phyloP scores from a whole-genome alignment of 1,140 invertebrate species.

The Calliopsis andreniformis region DNA sequence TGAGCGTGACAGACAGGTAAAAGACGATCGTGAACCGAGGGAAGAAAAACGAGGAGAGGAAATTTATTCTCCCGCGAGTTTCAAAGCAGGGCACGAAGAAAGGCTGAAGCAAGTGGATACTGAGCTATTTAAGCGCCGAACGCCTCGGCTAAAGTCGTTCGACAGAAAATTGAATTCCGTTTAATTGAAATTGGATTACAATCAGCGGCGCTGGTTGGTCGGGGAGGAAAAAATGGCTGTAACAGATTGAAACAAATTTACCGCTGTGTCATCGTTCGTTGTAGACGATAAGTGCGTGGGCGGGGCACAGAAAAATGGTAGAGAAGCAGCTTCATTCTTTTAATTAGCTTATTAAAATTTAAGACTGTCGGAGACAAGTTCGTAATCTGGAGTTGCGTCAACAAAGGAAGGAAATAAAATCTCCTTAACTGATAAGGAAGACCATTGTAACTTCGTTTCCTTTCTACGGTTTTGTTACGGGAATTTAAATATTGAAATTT shows the following conservation, averaged over 20 bases:
- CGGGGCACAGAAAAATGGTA: no score
- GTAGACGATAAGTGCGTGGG: not conserved
- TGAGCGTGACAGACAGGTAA: no score
- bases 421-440: no score
- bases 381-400: no score
- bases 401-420: no score
- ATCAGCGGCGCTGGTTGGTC: not conserved
- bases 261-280: not conserved
- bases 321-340: not conserved
- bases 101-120: not conserved
- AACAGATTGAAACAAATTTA: not conserved
- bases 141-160: not conserved
- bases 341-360: not conserved
- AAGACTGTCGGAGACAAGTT: no score
- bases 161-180: conserved; percentile 26
- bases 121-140: not conserved
- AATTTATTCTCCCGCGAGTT: not conserved
- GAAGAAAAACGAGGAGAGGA: no score
- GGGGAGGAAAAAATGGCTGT: not conserved
- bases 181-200: conserved; percentile 23
- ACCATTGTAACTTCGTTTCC: no score
- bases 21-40: no score
- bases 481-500: no score
- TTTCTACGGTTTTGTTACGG: no score
- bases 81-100: not conserved